Conservation (phyloP, 1,140 invertebrate species). For the Nephila pilipes region DNA sequence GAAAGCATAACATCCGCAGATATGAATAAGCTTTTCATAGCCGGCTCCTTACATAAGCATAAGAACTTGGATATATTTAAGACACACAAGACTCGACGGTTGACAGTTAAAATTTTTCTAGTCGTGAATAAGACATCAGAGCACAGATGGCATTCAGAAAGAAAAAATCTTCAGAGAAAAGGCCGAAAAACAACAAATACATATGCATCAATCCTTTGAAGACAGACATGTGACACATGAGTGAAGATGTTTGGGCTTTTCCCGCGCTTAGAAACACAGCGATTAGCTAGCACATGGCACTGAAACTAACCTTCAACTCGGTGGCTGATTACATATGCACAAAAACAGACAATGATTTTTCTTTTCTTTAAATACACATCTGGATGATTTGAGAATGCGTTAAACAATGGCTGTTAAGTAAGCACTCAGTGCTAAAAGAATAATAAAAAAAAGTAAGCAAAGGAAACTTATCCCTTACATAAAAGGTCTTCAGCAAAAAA, state of each 20-base stretch:
- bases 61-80: not conserved
- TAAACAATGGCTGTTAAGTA: not conserved
- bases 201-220: constrained; percentile 18
- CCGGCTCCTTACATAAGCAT: not conserved
- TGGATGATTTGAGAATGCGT: not conserved
- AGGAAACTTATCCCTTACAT: not conserved
- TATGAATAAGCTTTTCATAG: not conserved
- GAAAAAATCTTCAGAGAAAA: not conserved
- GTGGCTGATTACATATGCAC: constrained; percentile 1
- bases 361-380: not conserved
- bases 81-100: not conserved
- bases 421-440: not conserved
- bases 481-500: not conserved
- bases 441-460: not conserved
- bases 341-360: not conserved
- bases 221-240: not conserved
- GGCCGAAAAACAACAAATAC: constrained; percentile 16
- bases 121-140: not conserved
- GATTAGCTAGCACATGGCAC: not conserved
- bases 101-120: not conserved
- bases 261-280: not conserved
- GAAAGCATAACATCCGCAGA: not conserved
- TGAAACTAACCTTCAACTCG: not conserved
- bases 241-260: not conserved
- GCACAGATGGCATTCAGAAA: not conserved